These are phyloP conservation scores for Apaloderma vittatum DNA, from an alignment of 2,113 vertebrate genomes.

Conservation along the genomic window DNA sequence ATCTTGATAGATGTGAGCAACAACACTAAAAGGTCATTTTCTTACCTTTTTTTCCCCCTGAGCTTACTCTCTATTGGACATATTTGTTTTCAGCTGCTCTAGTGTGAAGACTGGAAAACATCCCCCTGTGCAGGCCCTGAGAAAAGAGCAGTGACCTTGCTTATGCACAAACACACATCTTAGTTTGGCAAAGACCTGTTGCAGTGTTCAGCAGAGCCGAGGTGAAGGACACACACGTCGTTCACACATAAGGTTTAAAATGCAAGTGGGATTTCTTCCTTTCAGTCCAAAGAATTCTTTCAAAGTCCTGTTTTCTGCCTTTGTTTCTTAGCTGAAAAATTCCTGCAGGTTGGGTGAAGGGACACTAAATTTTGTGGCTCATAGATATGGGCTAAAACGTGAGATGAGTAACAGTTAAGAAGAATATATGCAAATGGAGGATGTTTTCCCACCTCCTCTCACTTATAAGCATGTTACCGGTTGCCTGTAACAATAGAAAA, in stretches of 20 bases:
- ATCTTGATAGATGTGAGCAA: not conserved
- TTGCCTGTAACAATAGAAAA: not conserved
- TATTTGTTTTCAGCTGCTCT: not conserved
- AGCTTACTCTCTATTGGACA: not conserved
- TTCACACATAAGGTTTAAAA: not conserved
- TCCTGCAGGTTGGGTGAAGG: not conserved
- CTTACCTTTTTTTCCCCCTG: not conserved
- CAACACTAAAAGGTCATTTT: not conserved
- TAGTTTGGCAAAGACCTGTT: not conserved
- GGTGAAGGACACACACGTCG: fast-evolving
- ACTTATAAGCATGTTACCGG: not conserved
- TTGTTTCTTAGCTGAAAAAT: not conserved
- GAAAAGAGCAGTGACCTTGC: not conserved
- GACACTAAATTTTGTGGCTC: not conserved
- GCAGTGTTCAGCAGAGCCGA: not conserved
- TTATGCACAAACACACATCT: not conserved
- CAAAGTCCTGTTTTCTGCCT: not conserved
- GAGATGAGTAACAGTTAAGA: not conserved
- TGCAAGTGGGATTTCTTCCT: not conserved
- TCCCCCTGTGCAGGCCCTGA: not conserved
- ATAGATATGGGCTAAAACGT: not conserved
- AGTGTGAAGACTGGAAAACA: not conserved
- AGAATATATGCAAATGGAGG: not conserved
- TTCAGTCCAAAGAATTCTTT: not conserved
- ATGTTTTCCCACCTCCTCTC: not conserved